Evolutionary conservation across 23 tunicate species (phyloP).

Genomic region (Trididemnum miniatum): DNA sequence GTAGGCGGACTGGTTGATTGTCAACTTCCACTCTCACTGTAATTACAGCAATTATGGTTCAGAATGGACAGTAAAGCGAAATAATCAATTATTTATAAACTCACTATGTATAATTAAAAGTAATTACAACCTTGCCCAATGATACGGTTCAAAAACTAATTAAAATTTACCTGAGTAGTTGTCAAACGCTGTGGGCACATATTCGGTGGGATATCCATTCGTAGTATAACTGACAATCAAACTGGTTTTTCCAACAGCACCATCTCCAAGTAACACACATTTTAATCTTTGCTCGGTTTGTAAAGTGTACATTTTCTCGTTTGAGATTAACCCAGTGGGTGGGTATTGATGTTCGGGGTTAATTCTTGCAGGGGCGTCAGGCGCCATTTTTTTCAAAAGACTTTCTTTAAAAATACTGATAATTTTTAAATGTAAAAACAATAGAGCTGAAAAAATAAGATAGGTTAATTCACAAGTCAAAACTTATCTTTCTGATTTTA

Average conservation of each 20-base stretch:
- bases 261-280: slow-evolving; percentile 87
- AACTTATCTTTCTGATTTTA: no score
- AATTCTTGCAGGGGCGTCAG: slow-evolving; percentile 65
- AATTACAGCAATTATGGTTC: slow-evolving; percentile 3
- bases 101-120: background rate
- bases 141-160: no score
- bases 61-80: no score
- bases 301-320: slow-evolving; percentile 14
- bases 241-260: slow-evolving; percentile 97
- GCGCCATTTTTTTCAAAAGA: slow-evolving; percentile 58
- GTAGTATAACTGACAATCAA: slow-evolving; percentile 87
- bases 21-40: slow-evolving; percentile 66
- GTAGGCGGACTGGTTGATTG: slow-evolving; percentile 65
- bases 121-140: no score
- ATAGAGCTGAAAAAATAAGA: no score
- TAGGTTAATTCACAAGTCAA: no score
- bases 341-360: slow-evolving; percentile 35
- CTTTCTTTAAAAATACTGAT: background rate
- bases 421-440: no score
- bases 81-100: background rate
- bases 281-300: slow-evolving; percentile 64
- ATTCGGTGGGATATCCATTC: slow-evolving; percentile 95
- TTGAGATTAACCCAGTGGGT: slow-evolving; percentile 44
- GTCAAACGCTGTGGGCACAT: slow-evolving; percentile 86
- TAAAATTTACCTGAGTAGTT: slow-evolving; percentile 70